A percentile compares a stretch with the other conserved stretches of the same genome.
phyloP scores from a whole-genome alignment of 2,888 invertebrate species.

The Drosophila bunnanda region DNA sequence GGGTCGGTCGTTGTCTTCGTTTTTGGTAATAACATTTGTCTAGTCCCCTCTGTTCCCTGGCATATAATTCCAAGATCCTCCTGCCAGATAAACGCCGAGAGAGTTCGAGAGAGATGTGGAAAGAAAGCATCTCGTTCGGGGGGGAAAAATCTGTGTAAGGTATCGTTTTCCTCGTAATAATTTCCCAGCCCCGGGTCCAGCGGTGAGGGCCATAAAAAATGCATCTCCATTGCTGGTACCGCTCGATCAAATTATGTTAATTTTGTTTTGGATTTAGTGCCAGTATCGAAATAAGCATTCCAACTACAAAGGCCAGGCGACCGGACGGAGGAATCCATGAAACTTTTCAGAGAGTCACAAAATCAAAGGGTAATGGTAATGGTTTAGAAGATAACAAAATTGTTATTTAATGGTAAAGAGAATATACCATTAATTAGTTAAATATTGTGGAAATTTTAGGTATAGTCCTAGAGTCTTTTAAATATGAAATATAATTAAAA shows the following conservation, averaged over 20 bases:
- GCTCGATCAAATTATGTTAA: slow-evolving; percentile 82
- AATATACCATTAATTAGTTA: background rate
- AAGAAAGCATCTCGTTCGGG: slow-evolving; percentile 51
- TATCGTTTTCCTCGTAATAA: slow-evolving; percentile 80
- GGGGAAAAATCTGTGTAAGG: slow-evolving; percentile 48
- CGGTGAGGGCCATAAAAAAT: slow-evolving; percentile 62
- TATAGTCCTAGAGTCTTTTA: background rate
- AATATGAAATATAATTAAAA: background rate
- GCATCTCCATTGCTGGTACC: slow-evolving; percentile 70
- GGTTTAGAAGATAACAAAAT: slow-evolving; percentile 1
- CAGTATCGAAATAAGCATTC: slow-evolving; percentile 71
- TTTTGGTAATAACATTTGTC: slow-evolving; percentile 77
- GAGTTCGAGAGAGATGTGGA: slow-evolving; percentile 34
- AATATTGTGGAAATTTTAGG: background rate
- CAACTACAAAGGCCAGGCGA: slow-evolving; percentile 46
- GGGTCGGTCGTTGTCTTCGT: slow-evolving; percentile 54
- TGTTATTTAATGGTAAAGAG: background rate
- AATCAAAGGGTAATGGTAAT: no score
- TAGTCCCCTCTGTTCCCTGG: slow-evolving; percentile 53
- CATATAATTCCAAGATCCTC: slow-evolving; percentile 45
- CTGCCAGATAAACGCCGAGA: slow-evolving; percentile 37
- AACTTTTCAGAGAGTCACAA: background rate
- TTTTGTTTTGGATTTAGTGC: slow-evolving; percentile 53
- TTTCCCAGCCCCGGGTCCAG: slow-evolving; percentile 51
- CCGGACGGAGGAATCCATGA: background rate